Base-by-base conservation (phyloP, 2,797 vertebrate species). In the Pygocentrus nattereri region DNA sequence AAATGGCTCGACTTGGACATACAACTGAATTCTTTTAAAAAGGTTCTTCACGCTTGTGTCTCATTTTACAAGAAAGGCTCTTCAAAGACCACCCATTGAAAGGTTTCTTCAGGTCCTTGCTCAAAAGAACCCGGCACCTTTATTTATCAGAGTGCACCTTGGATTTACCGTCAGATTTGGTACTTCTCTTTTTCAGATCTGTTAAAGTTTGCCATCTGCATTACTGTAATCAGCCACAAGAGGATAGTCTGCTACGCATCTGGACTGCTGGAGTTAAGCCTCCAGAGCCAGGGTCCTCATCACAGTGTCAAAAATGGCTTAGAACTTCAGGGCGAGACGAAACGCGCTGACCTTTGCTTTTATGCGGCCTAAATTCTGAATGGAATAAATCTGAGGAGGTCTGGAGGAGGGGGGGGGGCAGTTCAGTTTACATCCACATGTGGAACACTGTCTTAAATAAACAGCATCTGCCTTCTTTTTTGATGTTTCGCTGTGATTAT, bases 221-320 rank as follows among this genome's bases (percentile, higher is more conserved):
- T 78, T 91, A 88, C 87, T 85, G 30, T 69, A 18, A 81, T 56
- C 65, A 23, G 47, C 93, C 94, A 92, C 84, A 84, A 93, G 94
- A 92, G 93, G 91, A 81, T 59, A 88, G 85, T 90, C 88, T 86
- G 80, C 61, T 70, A 73, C 78, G 62, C 84, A 49, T 69, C 31
- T 74, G 27, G 25, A 59, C 71, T 4, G 44, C 1, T 30, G 0
- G 70, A 21, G 38, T 61, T 64, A 54, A 64, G 50, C 58, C 27
- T 38, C 30, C 31, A 65, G 25, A 69, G 31, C 49, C 56, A 65
- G 62, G 50, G 30, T 49, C 44, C 34, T 56, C 52, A 82, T 47
- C 65, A 38, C 11, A 23, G 13, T 71, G 70, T 72, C 16, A 34
- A 56, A 52, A 23, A 38, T 21, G n/a, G 50, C 8, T 52, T 23